Conservation (phyloP, 1,140 invertebrate genomes). For the Brachionus sp. region DNA sequence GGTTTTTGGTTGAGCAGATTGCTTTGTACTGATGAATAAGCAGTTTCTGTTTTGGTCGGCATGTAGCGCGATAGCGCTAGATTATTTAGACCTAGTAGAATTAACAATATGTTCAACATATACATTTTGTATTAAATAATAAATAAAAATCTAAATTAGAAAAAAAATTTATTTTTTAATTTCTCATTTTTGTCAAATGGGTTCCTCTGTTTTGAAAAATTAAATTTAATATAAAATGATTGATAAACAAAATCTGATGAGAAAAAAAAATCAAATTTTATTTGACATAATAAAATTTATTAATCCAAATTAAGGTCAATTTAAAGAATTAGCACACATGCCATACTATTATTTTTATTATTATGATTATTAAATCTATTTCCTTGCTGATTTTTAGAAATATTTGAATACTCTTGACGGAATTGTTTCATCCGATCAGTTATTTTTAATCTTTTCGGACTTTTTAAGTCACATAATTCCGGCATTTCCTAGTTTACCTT, state of each 20-base stretch:
- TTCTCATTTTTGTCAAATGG: neutral
- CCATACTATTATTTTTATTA: neutral
- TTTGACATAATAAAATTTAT: neutral
- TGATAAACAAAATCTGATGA: neutral
- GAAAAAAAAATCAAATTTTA: too few species aligned
- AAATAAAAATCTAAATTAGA: neutral
- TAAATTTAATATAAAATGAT: neutral
- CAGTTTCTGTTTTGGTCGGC: neutral
- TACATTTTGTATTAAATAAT: constrained; percentile 20
- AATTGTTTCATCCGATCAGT: constrained; percentile 1
- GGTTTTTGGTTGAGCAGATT: constrained; percentile 3
- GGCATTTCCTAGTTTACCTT: neutral
- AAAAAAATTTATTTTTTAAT: neutral
- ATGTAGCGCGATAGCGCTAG: neutral
- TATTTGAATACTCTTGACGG: constrained; percentile 12
- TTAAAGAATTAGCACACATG: constrained; percentile 30
- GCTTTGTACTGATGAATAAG: constrained; percentile 13
- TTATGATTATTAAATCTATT: neutral
- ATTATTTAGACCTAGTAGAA: neutral
- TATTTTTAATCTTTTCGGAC: neutral
- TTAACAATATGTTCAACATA: neutral
- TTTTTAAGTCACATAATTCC: neutral
- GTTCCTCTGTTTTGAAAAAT: neutral
- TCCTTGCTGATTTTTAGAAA: neutral
- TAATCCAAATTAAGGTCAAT: constrained; percentile 29